phyloP scores from a whole-genome alignment of 2,113 vertebrate genomes.

The Burhinus oedicnemus region DNA sequence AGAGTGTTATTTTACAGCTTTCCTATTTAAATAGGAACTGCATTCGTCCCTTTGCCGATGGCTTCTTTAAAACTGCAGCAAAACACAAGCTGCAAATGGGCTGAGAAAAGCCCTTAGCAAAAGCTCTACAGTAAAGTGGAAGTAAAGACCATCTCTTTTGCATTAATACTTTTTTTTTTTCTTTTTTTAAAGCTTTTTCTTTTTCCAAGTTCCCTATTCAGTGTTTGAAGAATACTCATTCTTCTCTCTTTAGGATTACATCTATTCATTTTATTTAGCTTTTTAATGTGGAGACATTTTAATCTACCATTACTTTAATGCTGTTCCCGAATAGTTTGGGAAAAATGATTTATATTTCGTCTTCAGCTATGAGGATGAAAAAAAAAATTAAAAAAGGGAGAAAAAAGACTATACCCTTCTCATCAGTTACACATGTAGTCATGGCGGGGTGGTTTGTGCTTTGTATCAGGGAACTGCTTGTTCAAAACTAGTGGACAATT shows the following conservation, averaged over 20 bases:
- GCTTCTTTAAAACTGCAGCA: conserved; percentile 26
- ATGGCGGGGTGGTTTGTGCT: neutral
- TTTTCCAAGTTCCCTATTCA: conserved; percentile 51
- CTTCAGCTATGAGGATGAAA: neutral
- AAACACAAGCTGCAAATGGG: conserved; percentile 28
- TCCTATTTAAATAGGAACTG: neutral
- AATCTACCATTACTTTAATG: conserved; percentile 59
- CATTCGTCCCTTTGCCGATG: neutral
- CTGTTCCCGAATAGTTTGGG: conserved; percentile 29
- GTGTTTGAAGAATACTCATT: conserved; percentile 63
- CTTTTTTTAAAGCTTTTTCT: neutral
- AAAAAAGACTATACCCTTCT: neutral
- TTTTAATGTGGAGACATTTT: conserved; percentile 58
- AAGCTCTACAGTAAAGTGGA: conserved; percentile 9
- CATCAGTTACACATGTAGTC: conserved; percentile 26
- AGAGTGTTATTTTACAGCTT: neutral
- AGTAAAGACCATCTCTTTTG: conserved; percentile 56
- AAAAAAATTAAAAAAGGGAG: neutral
- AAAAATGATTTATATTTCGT: conserved; percentile 21
- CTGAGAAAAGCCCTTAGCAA: conserved; percentile 44
- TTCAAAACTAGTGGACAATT: neutral
- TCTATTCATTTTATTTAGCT: conserved; percentile 66
- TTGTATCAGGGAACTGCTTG: neutral
- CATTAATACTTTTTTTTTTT: conserved; percentile 18
- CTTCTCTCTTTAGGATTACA: conserved; percentile 61